phyloP scores from a whole-genome alignment of 1,140 invertebrate genomes.

The Trichogramma pretiosum region DNA sequence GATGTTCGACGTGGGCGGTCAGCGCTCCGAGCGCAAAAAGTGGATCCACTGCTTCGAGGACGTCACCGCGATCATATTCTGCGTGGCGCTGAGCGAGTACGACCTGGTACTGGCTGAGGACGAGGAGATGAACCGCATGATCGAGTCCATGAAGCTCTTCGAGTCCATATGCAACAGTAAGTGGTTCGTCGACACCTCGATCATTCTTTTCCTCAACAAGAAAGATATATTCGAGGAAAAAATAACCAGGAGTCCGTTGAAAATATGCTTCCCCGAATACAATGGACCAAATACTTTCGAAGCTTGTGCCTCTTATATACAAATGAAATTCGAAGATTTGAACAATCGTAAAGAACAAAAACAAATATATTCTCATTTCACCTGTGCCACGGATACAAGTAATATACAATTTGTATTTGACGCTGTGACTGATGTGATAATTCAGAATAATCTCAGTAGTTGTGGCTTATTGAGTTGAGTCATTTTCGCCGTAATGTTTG shows the following conservation, averaged over 20 bases:
- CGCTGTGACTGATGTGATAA: constrained; percentile 85
- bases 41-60: constrained; percentile 98
- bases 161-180: constrained; percentile 97
- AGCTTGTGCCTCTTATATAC: constrained; percentile 79
- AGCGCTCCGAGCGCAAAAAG: constrained; percentile 88
- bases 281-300: constrained; percentile 76
- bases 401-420: constrained; percentile 92
- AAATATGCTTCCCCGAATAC: constrained; percentile 92
- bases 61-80: constrained; percentile 93
- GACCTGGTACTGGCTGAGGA: constrained; percentile 52
- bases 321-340: constrained; percentile 80
- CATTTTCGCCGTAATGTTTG: no score
- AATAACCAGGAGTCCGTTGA: constrained; percentile 79
- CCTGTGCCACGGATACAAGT: constrained; percentile 84
- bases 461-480: constrained; percentile 61
- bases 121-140: constrained; percentile 63
- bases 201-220: constrained; percentile 94
- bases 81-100: constrained; percentile 79
- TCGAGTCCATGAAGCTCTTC: constrained; percentile 91
- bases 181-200: constrained; percentile 95
- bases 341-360: constrained; percentile 81
- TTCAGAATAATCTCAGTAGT: constrained; percentile 89
- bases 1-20: constrained; percentile 90
- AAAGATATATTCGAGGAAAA: constrained; percentile 95
- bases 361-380: constrained; percentile 89